phyloP scores from a whole-genome alignment of 2,888 invertebrate species.

The Elaeidobius kamerunicus region DNA sequence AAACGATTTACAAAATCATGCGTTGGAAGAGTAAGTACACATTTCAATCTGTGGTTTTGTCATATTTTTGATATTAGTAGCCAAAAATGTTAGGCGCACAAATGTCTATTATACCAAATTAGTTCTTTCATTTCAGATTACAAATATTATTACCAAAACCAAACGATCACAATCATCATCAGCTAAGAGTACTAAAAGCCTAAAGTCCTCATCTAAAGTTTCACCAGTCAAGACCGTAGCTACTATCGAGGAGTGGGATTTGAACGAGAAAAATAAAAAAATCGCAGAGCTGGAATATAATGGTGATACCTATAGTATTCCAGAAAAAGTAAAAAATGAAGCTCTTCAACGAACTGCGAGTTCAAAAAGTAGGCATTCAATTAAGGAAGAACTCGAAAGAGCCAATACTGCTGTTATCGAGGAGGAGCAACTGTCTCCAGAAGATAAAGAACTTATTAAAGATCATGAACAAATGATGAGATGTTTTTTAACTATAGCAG shows the following conservation, averaged over 20 bases:
- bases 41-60: neutral
- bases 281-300: neutral
- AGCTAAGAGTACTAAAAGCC: neutral
- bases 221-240: constrained; percentile 19
- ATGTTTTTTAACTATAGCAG: constrained; percentile 50
- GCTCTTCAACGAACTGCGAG: constrained; percentile 28
- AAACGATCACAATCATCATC: constrained; percentile 1
- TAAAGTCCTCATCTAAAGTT: constrained; percentile 12
- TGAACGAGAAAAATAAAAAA: constrained; percentile 20
- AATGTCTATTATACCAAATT: neutral
- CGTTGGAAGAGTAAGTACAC: constrained; percentile 21
- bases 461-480: constrained; percentile 44
- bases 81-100: constrained; percentile 1
- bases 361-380: constrained; percentile 37
- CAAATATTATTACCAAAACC: constrained; percentile 8
- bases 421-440: constrained; percentile 35
- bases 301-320: constrained; percentile 19
- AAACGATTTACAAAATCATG: constrained; percentile 3
- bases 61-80: neutral
- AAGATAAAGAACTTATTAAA: constrained; percentile 29
- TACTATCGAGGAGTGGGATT: constrained; percentile 25
- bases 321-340: constrained; percentile 25
- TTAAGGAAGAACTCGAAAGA: constrained; percentile 33
- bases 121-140: constrained; percentile 10
- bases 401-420: constrained; percentile 21